Conservation (phyloP, 2,113 vertebrate genomes). For the Manacus vitellinus region DNA sequence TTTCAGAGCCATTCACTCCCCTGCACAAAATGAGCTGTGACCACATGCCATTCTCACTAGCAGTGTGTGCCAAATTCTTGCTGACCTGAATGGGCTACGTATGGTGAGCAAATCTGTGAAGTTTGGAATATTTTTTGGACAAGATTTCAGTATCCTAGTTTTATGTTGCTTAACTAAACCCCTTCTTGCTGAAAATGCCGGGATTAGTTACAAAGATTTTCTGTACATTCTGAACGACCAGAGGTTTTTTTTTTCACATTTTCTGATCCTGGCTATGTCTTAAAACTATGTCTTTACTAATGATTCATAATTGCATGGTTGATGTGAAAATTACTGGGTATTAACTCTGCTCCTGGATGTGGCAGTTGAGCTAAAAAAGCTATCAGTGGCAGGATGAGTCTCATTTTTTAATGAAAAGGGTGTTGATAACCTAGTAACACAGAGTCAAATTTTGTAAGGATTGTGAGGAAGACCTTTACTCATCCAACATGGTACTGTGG, state of each 20-base stretch:
- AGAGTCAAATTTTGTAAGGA: neutral
- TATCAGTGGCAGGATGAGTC: neutral
- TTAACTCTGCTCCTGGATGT: neutral
- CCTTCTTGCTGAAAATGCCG: neutral
- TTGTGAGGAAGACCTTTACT: neutral
- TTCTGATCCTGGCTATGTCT: neutral
- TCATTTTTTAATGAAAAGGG: neutral
- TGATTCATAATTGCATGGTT: neutral
- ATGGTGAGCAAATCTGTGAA: neutral
- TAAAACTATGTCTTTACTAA: neutral
- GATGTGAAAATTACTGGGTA: neutral
- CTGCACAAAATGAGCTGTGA: neutral
- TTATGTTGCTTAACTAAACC: neutral
- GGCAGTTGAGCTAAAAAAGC: neutral
- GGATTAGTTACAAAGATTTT: neutral
- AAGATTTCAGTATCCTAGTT: neutral
- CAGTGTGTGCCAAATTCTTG: neutral
- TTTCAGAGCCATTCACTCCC: neutral
- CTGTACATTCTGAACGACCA: neutral
- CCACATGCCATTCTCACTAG: neutral
- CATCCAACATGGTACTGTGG: too few species aligned
- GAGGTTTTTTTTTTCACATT: neutral
- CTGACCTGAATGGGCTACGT: neutral
- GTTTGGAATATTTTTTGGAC: neutral
- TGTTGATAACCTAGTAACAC: neutral